Evolutionary conservation across 2,113 vertebrate genomes (phyloP).

Genomic region (Pachypanchax playfairii): DNA sequence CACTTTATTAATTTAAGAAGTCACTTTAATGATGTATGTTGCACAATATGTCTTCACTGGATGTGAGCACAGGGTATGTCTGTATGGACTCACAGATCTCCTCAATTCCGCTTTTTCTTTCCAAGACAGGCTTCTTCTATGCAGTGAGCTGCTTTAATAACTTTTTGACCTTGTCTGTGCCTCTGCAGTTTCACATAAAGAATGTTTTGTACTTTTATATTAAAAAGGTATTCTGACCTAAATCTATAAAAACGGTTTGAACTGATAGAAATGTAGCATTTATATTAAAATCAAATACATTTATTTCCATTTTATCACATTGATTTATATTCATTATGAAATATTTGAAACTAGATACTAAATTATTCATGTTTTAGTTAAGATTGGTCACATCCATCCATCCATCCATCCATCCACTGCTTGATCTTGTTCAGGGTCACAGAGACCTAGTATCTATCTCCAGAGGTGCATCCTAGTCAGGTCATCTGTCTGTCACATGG

Average conservation of each 20-base stretch:
- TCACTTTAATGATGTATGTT: constrained; percentile 54
- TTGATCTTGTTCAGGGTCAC: too few relatives aligned
- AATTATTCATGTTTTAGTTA: too few relatives aligned
- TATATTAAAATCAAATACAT: too few relatives aligned
- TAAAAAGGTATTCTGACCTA: constrained; percentile 25
- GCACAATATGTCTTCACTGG: constrained; percentile 38
- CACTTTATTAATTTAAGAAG: constrained; percentile 73
- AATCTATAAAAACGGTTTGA: constrained; percentile 3
- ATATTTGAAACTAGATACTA: too few relatives aligned
- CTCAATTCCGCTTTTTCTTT: constrained; percentile 26
- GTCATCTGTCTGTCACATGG: too few relatives aligned
- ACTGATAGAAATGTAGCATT: background rate
- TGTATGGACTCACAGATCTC: constrained; percentile 32
- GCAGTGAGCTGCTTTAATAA: constrained; percentile 59
- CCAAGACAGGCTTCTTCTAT: constrained; percentile 30
- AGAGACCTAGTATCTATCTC: too few relatives aligned
- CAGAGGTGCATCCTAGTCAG: too few relatives aligned
- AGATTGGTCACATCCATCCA: too few relatives aligned
- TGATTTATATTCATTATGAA: too few relatives aligned
- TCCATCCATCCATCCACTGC: too few relatives aligned
- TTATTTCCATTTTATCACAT: too few relatives aligned
- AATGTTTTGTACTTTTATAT: constrained; percentile 15
- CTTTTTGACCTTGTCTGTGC: constrained; percentile 57
- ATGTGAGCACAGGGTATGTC: constrained; percentile 42
- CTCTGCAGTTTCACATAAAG: constrained; percentile 43